Base-by-base conservation (phyloP, 92 coral and sea anemone species). In the Paramuricea clavata region DNA sequence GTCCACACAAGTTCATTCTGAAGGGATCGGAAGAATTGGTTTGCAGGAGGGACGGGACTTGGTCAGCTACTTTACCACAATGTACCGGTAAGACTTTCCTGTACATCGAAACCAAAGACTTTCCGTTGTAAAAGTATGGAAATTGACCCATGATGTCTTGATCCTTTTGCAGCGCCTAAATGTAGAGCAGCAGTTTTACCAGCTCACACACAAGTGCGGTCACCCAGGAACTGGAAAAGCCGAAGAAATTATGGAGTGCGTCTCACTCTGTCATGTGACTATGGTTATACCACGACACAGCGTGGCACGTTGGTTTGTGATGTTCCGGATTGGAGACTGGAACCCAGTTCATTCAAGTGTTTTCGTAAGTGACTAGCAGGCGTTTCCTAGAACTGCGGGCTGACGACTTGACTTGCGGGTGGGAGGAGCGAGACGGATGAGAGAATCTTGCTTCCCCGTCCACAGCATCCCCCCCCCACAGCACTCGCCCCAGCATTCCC, bases 351-450 rank as follows among this genome's bases (percentile, higher is more conserved):
- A 27, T 78, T 78, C 50, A 78, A 33, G 13, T 78, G 83, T 32
- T 52, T 28, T 27, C 83, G 83, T 78, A 23, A 78, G 83, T 78
- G n/a, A n/a, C n/a, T n/a, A n/a, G n/a, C n/a, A n/a, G n/a, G n/a
- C n/a, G n/a, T n/a, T n/a, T n/a, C n/a, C n/a, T n/a, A n/a, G n/a
- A n/a, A n/a, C n/a, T n/a, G n/a, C n/a, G n/a, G n/a, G n/a, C n/a
- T n/a, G n/a, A n/a, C n/a, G n/a, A n/a, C n/a, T n/a, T n/a, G n/a
- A n/a, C n/a, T n/a, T n/a, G n/a, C n/a, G n/a, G n/a, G n/a, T n/a
- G n/a, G n/a, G n/a, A n/a, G n/a, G n/a, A n/a, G n/a, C n/a, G n/a
- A n/a, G n/a, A n/a, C n/a, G n/a, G n/a, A n/a, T n/a, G n/a, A n/a
- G n/a, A n/a, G n/a, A n/a, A n/a, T n/a, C n/a, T n/a, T n/a, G n/a